Conservation (phyloP, 2,113 vertebrate species). For the Thunnus thynnus region DNA sequence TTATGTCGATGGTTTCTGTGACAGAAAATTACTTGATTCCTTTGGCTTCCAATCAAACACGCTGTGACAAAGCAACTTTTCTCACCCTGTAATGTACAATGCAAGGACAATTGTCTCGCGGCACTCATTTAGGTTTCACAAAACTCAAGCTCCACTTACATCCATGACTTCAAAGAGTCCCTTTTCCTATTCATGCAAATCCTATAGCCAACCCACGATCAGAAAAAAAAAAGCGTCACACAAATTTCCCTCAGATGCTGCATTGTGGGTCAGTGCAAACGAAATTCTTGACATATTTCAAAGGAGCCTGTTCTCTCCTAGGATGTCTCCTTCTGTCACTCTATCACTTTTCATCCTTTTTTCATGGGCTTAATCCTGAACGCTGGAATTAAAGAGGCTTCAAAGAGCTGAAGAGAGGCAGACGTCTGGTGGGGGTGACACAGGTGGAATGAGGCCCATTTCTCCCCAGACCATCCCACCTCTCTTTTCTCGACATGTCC, state of each 20-base stretch:
- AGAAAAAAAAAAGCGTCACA: conserved; percentile 42
- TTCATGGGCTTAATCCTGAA: conserved; percentile 72
- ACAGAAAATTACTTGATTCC: conserved; percentile 44
- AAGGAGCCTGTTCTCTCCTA: conserved; percentile 59
- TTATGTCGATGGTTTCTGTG: conserved; percentile 44
- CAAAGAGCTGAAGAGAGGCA: conserved; percentile 69
- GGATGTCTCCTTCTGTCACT: conserved; percentile 64
- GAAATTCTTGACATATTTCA: conserved; percentile 72
- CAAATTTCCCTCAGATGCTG: conserved; percentile 72
- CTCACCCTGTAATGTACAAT: conserved; percentile 27
- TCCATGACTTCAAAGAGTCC: conserved; percentile 74
- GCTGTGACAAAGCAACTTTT: conserved; percentile 53
- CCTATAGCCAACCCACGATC: conserved; percentile 51
- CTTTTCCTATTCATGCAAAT: conserved; percentile 72
- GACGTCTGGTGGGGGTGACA: conserved; percentile 55
- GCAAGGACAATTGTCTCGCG: conserved; percentile 46
- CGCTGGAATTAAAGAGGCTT: conserved; percentile 74
- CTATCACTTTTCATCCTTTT: conserved; percentile 71
- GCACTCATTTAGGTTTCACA: conserved; percentile 54
- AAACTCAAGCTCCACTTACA: conserved; percentile 56
- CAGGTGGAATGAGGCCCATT: conserved; percentile 69
- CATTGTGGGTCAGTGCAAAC: conserved; percentile 71
- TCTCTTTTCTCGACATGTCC: conserved; percentile 41
- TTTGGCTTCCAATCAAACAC: conserved; percentile 43
- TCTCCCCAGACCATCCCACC: conserved; percentile 52